Evolutionary conservation across 1,140 invertebrate genomes (phyloP), one percentile per base, ranked within the genome.

Genomic region (Tyrophagus putrescentiae): DNA sequence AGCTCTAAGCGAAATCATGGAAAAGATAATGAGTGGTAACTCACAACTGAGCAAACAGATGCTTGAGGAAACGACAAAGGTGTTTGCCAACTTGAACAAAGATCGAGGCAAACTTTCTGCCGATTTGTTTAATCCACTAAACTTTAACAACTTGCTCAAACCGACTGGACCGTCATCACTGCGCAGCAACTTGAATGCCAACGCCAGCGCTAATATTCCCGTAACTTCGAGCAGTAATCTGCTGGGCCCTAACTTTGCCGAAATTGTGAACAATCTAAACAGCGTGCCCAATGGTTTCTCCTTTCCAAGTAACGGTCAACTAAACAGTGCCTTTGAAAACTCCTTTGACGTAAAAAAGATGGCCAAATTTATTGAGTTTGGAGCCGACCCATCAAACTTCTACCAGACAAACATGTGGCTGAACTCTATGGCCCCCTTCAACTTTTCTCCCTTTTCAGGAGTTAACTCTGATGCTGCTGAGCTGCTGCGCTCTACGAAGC

Each of bases 11-110:
- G 91, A 97, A 71, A 78, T 96, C 2, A 96, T 97, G 86, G 88
- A 94, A 69, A 90, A 93, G 70, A 92, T 94, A 69, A 91, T 97
- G 27, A 89, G 83, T 62, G 90, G 89, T 70, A 92, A 95, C 66
- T 87, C 87, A 52, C 87, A 92, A 70, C 96, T 95, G 71, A 92
- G 83, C 60, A 85, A 89, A 64, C 87, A 93, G 72, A 91, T 91
- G 0, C 75, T 95, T 16, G 87, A 90, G 70, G 91, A 95, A 72
- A 69, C 64, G 53, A 45, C 59, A 39, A 65, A 62, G 39, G 29
- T 54, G 13, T 54, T 54, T n/a, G 39, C 2, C 32, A 52, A 27
- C 25, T 54, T n/a, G n/a, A n/a, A n/a, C n/a, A n/a, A n/a, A n/a
- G n/a, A n/a, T n/a, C n/a, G n/a, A n/a, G n/a, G n/a, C n/a, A n/a